A percentile compares a stretch with the other conserved stretches of the same genome.
phyloP scores from a whole-genome alignment of 2,888 invertebrate genomes.

The Caenorhabditis japonica region DNA sequence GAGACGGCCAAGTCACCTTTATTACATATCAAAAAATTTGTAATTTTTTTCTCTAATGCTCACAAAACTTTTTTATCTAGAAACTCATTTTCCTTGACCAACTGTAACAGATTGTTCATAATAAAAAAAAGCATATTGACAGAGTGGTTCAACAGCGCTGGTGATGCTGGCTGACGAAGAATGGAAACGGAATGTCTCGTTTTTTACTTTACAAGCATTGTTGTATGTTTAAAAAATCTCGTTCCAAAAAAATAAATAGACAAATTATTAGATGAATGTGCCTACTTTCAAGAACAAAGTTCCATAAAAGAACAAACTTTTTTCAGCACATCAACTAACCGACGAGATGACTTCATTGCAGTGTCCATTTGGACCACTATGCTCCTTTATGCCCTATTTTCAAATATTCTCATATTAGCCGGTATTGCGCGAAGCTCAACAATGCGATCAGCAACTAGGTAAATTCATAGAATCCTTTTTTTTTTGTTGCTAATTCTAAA shows the following conservation, averaged over 20 bases:
- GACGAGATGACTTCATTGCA: constrained; percentile 71
- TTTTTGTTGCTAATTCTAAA: neutral
- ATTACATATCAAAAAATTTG: too few species aligned
- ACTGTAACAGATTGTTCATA: too few species aligned
- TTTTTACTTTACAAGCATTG: constrained; percentile 58
- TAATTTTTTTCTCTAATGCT: too few species aligned
- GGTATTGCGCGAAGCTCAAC: constrained; percentile 67
- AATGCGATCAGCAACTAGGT: constrained; percentile 72
- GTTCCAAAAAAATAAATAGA: too few species aligned
- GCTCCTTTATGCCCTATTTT: constrained; percentile 70
- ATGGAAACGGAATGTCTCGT: constrained; percentile 56
- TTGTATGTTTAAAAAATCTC: constrained; percentile 39
- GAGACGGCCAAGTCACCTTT: too few species aligned
- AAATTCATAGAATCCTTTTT: neutral
- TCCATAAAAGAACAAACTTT: neutral
- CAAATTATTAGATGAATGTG: neutral
- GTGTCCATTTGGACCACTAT: constrained; percentile 71
- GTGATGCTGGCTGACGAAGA: constrained; percentile 30
- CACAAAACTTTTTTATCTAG: too few species aligned
- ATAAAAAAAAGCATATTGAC: too few species aligned
- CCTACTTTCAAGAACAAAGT: neutral
- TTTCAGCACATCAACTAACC: constrained; percentile 63
- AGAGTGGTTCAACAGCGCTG: too few species aligned
- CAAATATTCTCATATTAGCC: constrained; percentile 70
- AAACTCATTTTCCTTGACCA: too few species aligned